phyloP scores from a whole-genome alignment of 2,113 vertebrate species.

The Urocynchramus pylzowi region DNA sequence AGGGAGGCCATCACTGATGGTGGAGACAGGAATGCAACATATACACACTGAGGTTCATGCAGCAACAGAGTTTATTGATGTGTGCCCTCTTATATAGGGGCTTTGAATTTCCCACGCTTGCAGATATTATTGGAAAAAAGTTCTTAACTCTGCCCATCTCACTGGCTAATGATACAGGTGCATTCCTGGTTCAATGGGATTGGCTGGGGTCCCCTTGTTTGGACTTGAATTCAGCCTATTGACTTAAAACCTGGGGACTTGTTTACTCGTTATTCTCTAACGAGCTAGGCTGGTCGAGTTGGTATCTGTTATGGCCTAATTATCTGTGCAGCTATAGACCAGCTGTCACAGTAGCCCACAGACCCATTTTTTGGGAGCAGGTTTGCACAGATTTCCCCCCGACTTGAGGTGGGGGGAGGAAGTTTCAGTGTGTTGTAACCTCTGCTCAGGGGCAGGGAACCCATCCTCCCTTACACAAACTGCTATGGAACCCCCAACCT shows the following conservation, averaged over 20 bases:
- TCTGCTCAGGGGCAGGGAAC: not conserved
- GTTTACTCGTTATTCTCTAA: not conserved
- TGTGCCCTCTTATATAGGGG: too few species aligned
- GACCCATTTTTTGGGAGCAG: not conserved
- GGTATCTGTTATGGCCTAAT: not conserved
- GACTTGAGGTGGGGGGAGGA: accelerated
- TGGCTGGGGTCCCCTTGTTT: not conserved
- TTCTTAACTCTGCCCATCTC: not conserved
- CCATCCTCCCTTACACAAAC: not conserved
- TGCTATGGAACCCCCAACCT: not conserved
- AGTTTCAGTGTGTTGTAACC: not conserved
- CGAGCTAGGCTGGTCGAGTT: accelerated
- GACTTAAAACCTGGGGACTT: not conserved
- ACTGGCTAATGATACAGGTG: not conserved
- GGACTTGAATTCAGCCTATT: not conserved
- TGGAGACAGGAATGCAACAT: not conserved
- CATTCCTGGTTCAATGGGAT: not conserved
- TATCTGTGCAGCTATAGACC: not conserved
- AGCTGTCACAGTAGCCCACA: not conserved
- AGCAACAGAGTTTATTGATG: not conserved
- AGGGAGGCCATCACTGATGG: not conserved
- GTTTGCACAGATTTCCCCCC: not conserved
- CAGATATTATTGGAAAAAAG: not conserved
- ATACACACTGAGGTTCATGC: not conserved
- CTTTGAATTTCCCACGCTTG: not conserved